Evolutionary conservation across 2,888 invertebrate genomes (phyloP).

Genomic region (Leucoptera coffeella): DNA sequence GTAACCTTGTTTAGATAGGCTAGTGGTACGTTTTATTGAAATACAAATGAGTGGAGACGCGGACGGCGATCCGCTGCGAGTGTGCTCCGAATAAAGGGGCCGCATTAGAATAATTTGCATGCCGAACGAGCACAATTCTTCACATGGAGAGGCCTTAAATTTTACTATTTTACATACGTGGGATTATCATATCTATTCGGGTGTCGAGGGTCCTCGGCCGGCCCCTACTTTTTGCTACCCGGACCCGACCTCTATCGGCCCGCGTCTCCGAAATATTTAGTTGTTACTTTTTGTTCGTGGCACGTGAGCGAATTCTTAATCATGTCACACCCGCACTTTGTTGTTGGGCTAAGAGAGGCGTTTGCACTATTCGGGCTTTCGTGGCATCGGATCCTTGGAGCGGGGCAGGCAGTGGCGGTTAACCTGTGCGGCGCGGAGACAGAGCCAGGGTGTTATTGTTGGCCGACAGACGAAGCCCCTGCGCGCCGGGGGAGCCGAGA

Average conservation of each 20-base stretch:
- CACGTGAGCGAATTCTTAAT: slow-evolving; percentile 46
- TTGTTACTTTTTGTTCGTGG: slow-evolving; percentile 46
- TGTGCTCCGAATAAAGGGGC: slow-evolving; percentile 50
- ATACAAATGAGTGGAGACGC: slow-evolving; percentile 43
- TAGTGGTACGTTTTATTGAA: slow-evolving; percentile 46
- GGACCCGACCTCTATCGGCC: slow-evolving; percentile 43
- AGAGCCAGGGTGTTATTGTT: slow-evolving; percentile 19
- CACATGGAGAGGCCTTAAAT: slow-evolving; percentile 52
- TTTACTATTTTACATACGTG: slow-evolving; percentile 52
- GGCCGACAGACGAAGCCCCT: slow-evolving; percentile 28
- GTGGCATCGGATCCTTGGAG: no score
- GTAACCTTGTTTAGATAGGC: slow-evolving; percentile 43
- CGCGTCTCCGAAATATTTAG: slow-evolving; percentile 49
- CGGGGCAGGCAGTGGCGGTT: no score
- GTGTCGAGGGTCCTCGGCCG: slow-evolving; percentile 23
- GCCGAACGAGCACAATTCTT: slow-evolving; percentile 46
- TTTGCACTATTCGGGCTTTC: no score
- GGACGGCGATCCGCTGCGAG: slow-evolving; percentile 13
- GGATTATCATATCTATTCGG: slow-evolving; percentile 50
- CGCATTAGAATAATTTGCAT: slow-evolving; percentile 50
- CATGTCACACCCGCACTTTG: slow-evolving; percentile 18
- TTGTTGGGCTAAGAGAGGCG: slow-evolving; percentile 11
- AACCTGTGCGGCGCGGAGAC: slow-evolving; percentile 4
- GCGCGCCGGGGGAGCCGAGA: slow-evolving; percentile 20
- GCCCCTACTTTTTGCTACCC: slow-evolving; percentile 43